Evolutionary conservation across 2,797 vertebrate genomes (phyloP).

Genomic region (Hapalemur alaotrensis): DNA sequence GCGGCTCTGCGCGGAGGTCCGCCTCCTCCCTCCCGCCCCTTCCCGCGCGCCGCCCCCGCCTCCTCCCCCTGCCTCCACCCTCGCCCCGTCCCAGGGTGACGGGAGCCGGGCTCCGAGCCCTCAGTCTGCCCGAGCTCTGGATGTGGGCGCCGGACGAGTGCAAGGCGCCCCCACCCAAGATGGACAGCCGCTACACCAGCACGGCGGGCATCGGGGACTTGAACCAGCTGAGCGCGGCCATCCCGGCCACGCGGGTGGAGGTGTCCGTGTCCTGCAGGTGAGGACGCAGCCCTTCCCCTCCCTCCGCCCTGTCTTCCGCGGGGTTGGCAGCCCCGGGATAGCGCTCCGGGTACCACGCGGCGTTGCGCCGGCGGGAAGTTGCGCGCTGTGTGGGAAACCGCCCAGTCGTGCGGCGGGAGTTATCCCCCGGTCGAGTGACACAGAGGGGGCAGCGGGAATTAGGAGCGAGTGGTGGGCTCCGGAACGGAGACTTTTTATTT

Average conservation of each 20-base stretch:
- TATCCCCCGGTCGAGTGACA: background rate
- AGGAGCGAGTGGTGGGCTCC: background rate
- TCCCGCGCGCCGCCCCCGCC: conserved; percentile 63
- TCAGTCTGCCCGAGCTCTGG: conserved; percentile 50
- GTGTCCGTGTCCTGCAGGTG: conserved; percentile 98
- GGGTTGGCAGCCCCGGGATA: background rate
- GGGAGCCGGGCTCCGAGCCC: background rate
- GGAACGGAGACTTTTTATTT: background rate
- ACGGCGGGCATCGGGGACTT: conserved; percentile 94
- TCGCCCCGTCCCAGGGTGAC: background rate
- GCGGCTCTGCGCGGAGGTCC: background rate
- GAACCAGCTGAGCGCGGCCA: conserved; percentile 91
- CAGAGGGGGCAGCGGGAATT: background rate
- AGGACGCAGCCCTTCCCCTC: conserved; percentile 58
- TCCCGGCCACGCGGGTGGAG: conserved; percentile 98
- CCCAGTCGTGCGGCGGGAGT: background rate
- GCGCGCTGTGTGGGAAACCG: background rate
- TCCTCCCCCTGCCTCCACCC: conserved; percentile 16
- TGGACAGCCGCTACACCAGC: conserved; percentile 86
- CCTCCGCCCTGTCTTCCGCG: accelerated
- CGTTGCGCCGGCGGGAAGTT: background rate
- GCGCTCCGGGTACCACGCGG: background rate
- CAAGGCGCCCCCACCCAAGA: conserved; percentile 57
- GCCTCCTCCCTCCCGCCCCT: background rate
- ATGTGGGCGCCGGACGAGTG: conserved; percentile 79